Percentiles rank a stretch among this genome's conserved stretches.
Evolutionary conservation across 2,888 invertebrate species (phyloP).

Genomic region (Rhodophaea formosa): DNA sequence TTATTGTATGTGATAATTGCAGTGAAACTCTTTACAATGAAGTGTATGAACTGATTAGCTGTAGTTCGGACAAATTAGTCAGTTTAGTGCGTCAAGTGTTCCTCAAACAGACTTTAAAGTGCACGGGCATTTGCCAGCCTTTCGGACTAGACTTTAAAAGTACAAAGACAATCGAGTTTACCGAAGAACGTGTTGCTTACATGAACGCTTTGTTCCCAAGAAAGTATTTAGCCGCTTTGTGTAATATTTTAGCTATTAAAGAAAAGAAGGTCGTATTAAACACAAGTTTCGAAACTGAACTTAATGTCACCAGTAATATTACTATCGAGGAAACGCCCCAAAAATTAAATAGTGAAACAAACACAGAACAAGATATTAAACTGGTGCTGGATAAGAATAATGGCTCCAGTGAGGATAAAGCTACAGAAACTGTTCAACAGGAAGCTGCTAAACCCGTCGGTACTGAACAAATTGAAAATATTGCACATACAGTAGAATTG

Average conservation of each 20-base stretch:
- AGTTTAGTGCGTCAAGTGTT: constrained; percentile 82
- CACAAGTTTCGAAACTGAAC: constrained; percentile 79
- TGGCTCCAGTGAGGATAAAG: constrained; percentile 55
- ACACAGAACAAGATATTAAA: constrained; percentile 60
- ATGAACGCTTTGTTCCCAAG: constrained; percentile 83
- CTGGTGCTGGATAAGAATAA: constrained; percentile 57
- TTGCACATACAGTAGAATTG: constrained; percentile 47
- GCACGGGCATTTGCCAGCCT: constrained; percentile 81
- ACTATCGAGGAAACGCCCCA: constrained; percentile 64
- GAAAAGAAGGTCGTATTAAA: constrained; percentile 85
- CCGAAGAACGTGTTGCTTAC: constrained; percentile 77
- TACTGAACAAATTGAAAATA: constrained; percentile 46
- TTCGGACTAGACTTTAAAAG: constrained; percentile 83
- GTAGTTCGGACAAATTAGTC: constrained; percentile 82
- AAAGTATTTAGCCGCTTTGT: constrained; percentile 88
- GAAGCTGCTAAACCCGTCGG: constrained; percentile 52
- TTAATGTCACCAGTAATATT: constrained; percentile 70
- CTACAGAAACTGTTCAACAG: constrained; percentile 51
- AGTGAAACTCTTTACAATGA: constrained; percentile 85
- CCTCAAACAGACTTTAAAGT: constrained; percentile 82
- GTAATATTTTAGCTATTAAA: constrained; percentile 86
- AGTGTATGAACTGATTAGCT: constrained; percentile 88
- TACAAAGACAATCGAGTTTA: constrained; percentile 76
- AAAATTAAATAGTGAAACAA: constrained; percentile 54
- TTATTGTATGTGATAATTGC: constrained; percentile 88